Percentiles rank a stretch among this genome's conserved stretches.
These are phyloP conservation scores for Baronia brevicornis DNA, from an alignment of 2,888 invertebrate genomes.

Conservation along the genomic window DNA sequence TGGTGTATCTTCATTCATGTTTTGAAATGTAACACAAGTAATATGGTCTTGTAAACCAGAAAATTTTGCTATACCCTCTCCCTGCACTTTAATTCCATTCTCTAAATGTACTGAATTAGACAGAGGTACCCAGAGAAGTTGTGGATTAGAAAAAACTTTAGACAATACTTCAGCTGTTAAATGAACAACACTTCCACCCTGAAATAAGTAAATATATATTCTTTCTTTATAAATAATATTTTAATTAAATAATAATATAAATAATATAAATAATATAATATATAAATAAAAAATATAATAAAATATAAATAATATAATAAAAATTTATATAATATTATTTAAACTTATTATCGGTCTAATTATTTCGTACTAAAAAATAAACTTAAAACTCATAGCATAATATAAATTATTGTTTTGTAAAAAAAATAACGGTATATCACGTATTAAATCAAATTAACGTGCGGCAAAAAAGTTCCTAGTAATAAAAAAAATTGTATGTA, in stretches of 20 bases:
- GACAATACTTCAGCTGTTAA: constrained; percentile 85
- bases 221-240: constrained; percentile 8
- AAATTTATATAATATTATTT: no score
- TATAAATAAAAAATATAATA: constrained; percentile 6
- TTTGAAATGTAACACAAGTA: constrained; percentile 77
- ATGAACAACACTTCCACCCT: constrained; percentile 90
- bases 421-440: no score
- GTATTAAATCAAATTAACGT: no score
- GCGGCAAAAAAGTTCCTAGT: no score
- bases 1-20: constrained; percentile 80
- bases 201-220: constrained; percentile 42
- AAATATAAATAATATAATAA: no score
- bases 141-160: constrained; percentile 75
- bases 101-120: constrained; percentile 80
- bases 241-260: no score
- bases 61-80: constrained; percentile 81
- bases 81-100: constrained; percentile 78
- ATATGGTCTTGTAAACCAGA: constrained; percentile 75
- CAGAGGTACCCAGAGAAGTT: constrained; percentile 83
- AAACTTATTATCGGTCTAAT: no score
- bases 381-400: no score
- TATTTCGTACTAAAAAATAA: no score
- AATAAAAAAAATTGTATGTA: no score
- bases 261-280: no score
- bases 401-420: no score